A percentile compares a stretch with the other conserved stretches of the same genome.
Conservation (phyloP, 1,140 invertebrate species). For the Musca vetustissima region DNA sequence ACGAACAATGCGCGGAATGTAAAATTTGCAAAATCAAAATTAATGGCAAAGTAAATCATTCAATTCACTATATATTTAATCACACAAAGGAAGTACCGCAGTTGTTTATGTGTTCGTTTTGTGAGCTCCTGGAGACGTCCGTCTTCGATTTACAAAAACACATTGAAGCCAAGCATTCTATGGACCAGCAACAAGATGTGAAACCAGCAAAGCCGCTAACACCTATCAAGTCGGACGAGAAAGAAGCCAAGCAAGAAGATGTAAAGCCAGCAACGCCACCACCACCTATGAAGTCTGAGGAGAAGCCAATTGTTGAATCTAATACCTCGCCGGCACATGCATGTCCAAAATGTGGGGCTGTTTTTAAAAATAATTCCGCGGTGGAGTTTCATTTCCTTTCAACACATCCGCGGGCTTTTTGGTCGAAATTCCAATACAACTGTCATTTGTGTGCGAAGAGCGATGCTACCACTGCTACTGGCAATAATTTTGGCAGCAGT, state of each 20-base stretch:
- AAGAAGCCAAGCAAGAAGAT: too few species aligned
- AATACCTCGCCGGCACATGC: too few species aligned
- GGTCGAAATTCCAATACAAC: neutral
- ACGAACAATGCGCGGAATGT: neutral
- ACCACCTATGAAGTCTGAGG: too few species aligned
- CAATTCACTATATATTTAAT: neutral
- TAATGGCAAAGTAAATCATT: neutral
- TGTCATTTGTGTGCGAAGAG: neutral
- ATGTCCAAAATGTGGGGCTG: too few species aligned
- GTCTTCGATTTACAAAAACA: neutral
- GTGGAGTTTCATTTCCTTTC: too few species aligned
- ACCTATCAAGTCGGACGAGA: too few species aligned
- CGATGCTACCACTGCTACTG: too few species aligned
- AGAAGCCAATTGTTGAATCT: too few species aligned
- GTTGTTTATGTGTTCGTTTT: neutral
- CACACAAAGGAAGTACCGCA: neutral
- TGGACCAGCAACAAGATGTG: too few species aligned
- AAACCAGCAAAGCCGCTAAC: too few species aligned
- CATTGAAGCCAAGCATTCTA: neutral
- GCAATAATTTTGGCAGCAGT: neutral
- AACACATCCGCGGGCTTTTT: neutral
- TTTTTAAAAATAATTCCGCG: too few species aligned
- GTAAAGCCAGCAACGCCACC: too few species aligned
- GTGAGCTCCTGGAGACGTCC: neutral
- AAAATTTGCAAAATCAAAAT: neutral